These are phyloP conservation scores for Hystrix cristata DNA, from an alignment of 2,113 vertebrate species.

Conservation along the genomic window DNA sequence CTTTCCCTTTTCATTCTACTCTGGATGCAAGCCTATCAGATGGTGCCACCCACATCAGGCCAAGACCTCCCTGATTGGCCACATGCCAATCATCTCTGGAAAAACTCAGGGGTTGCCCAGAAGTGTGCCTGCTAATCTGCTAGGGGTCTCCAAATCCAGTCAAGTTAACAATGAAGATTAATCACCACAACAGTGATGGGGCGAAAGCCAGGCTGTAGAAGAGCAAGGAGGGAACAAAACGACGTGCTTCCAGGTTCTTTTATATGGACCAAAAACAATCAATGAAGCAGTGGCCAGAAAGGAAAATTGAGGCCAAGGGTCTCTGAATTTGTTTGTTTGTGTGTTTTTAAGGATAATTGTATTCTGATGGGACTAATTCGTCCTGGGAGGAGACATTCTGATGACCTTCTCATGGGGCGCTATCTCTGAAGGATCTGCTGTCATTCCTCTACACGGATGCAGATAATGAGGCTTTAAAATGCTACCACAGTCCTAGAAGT, in stretches of 20 bases:
- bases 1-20: background rate
- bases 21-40: background rate
- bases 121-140: background rate
- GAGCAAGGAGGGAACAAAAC: background rate
- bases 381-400: background rate
- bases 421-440: background rate
- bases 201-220: background rate
- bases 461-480: background rate
- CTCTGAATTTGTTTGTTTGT: background rate
- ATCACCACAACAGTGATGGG: background rate
- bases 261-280: background rate
- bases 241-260: background rate
- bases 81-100: background rate
- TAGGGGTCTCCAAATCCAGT: background rate
- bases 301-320: background rate
- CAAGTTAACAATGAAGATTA: background rate
- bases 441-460: background rate
- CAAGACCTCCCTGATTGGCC: background rate
- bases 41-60: too few relatives aligned
- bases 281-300: background rate
- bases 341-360: background rate
- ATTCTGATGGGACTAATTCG: background rate
- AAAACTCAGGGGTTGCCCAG: background rate
- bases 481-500: background rate
- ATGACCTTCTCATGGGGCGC: accelerated